Evolutionary conservation across 1,140 invertebrate genomes (phyloP).

Genomic region (Pollicipes pollicipes): DNA sequence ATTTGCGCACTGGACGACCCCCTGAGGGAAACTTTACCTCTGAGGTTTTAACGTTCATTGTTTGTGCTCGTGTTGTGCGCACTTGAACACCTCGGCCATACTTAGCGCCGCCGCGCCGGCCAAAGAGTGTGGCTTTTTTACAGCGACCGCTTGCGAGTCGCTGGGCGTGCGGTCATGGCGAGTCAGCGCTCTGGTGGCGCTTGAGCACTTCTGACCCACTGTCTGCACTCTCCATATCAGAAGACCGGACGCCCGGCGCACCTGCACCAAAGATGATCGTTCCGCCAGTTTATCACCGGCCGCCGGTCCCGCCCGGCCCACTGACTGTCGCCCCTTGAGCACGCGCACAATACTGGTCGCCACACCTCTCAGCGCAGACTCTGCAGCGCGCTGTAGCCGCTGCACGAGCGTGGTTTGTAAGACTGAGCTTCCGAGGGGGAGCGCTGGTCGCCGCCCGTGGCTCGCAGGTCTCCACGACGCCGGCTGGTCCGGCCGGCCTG

Average conservation of each 20-base stretch:
- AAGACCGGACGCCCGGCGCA: too few species aligned
- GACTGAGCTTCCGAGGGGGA: background rate
- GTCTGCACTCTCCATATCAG: background rate
- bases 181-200: too few species aligned
- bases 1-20: background rate
- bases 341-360: too few species aligned
- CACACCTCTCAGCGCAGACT: too few species aligned
- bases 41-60: background rate
- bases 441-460: background rate
- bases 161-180: too few species aligned
- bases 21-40: background rate
- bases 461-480: background rate
- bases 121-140: background rate
- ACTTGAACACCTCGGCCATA: background rate
- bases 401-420: too few species aligned
- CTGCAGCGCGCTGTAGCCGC: too few species aligned
- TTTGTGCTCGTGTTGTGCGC: background rate
- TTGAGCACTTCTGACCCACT: background rate
- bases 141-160: background rate
- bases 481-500: background rate
- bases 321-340: too few species aligned
- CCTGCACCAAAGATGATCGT: background rate
- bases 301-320: too few species aligned
- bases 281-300: too few species aligned
- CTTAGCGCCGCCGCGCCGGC: too few species aligned